Evolutionary conservation across 2,888 invertebrate genomes (phyloP), one percentile per base, ranked within the genome.

Genomic region (Xylota segnis): DNA sequence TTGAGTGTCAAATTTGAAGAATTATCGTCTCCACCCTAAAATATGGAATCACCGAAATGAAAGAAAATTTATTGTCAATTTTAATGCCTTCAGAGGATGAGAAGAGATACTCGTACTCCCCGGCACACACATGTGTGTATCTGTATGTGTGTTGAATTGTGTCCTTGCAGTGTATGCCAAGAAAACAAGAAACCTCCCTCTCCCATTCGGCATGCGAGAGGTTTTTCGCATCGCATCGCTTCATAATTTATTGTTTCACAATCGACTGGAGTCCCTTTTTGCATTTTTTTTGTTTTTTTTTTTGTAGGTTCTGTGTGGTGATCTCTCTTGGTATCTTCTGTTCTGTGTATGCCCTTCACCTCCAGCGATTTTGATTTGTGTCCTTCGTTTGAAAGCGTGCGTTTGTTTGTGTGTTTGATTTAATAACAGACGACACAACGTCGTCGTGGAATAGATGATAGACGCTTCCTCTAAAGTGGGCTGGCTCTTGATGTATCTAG

Each of bases 11-110:
- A 76, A 82, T 86, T 86, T 86, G 86, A 86, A 86, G 86, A 86
- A 86, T 86, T 86, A 86, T 86, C 76, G 86, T 86, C 86, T 86
- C 81, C 82, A 86, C 82, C 86, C 82, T 86, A 81, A 86, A 86
- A 82, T 86, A 86, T 86, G 82, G 82, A 86, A 86, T 86, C 86
- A 82, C 86, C 86, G 76, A 86, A 86, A 86, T 86, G 86, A 59
- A 86, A 82, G 70, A 61, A 86, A 86, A 82, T 86, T 86, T 86
- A 86, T 86, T 82, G 86, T 86, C 86, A 86, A 82, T 86, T 86
- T 86, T 74, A 86, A 76, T 86, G 81, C 76, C 84, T 76, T 76
- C 65, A 56, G 79, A 65, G 74, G 63, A 72, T 47, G 72, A 65
- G 50, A 66, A 56, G 50, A 10, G 23, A 43, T 34, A 70, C 10